Base-by-base conservation (phyloP, 1,140 invertebrate species). In the Drosophila repletoides region DNA sequence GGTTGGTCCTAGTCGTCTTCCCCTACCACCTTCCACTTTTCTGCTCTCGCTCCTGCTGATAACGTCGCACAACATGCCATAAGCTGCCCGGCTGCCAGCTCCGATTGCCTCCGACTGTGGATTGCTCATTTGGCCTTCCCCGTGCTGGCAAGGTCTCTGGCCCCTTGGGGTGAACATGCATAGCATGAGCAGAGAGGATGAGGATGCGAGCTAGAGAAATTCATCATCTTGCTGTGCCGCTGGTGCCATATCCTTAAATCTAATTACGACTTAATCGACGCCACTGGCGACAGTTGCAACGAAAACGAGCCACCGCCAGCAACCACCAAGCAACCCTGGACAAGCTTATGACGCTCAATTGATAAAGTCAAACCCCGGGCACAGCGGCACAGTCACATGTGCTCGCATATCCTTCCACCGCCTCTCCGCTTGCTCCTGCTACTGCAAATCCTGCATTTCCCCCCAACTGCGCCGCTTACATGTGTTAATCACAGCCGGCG, bases 191-290 rank as follows among this genome's bases (percentile, higher is more conserved):
- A 28, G 12, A 26, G 22, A 15, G 7, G 6, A 49, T 53, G n/a
- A 76, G 64, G 58, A 43, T 55, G 41, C 63, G 38, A 46, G 26
- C 41, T 28, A 51, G 40, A 88, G 83, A 87, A 88, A 87, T 87
- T 87, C 83, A 87, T 87, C 83, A 87, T 87, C 81, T 86, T 87
- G 81, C 76, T 64, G 79, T 77, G 67, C 72, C 76, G 69, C 88
- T 89, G 88, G 88, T 89, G 83, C 73, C 79, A 88, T 89, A 89
- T 89, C 83, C 83, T 89, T 89, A 89, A 89, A 89, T 89, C 83
- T 89, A 89, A 89, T 89, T 89, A 89, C 88, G 88, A 89, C 88
- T 89, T 89, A 89, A 89, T 89, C 88, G 80, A 86, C 80, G 80
- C 80, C 81, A 86, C 61, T 86, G 81, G 80, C 80, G 80, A 86